These are phyloP conservation scores for Antheraea assamensis DNA, from an alignment of 2,888 invertebrate species.

Conservation along the genomic window DNA sequence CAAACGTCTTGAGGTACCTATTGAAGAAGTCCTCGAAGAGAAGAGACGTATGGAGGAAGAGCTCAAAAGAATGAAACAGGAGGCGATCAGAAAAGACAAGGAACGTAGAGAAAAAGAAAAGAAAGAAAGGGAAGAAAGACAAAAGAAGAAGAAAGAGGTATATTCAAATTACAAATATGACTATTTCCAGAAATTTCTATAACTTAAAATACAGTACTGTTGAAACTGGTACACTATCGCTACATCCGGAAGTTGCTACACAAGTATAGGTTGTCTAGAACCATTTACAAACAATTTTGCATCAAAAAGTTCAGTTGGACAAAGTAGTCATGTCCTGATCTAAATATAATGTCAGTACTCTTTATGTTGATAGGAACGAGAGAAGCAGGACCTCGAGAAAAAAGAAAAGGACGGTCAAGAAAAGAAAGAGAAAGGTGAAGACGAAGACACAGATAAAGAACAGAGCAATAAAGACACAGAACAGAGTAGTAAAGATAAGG, in stretches of 20 bases:
- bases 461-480: neutral
- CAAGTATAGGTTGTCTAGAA: no score
- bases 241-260: no score
- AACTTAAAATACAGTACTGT: no score
- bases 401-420: slow-evolving; percentile 48
- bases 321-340: no score
- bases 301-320: no score
- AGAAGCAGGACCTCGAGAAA: slow-evolving; percentile 51
- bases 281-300: no score
- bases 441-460: slow-evolving; percentile 27
- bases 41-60: slow-evolving; percentile 62
- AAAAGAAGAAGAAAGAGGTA: slow-evolving; percentile 71
- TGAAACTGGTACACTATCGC: no score
- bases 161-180: neutral
- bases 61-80: slow-evolving; percentile 56
- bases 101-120: slow-evolving; percentile 56
- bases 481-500: slow-evolving; percentile 8
- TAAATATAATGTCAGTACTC: neutral
- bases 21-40: slow-evolving; percentile 72
- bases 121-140: slow-evolving; percentile 62
- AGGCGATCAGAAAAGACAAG: slow-evolving; percentile 46
- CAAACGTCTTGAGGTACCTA: slow-evolving; percentile 67
- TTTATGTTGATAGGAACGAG: slow-evolving; percentile 48
- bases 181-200: neutral
- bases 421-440: slow-evolving; percentile 43